Evolutionary conservation across 2,113 vertebrate species (phyloP).

Genomic region (Coregonus clupeaformis): DNA sequence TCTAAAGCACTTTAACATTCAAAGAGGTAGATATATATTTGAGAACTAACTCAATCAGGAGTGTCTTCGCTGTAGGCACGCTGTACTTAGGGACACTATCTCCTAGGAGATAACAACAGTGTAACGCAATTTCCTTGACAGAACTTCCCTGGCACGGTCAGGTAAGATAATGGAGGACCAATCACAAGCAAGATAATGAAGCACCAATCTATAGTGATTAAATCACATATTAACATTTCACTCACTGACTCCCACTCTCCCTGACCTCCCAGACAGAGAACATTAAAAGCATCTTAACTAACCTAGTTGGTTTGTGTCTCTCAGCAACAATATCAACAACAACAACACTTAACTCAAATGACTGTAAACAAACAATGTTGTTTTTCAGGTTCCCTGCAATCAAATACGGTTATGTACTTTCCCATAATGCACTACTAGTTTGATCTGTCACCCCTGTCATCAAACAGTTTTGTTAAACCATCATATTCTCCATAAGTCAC

Average conservation of each 20-base stretch:
- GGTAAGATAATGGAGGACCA: too few species aligned
- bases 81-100: constrained; percentile 42
- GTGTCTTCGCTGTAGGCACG: constrained; percentile 10
- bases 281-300: not conserved
- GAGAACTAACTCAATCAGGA: not conserved
- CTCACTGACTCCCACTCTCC: constrained; percentile 16
- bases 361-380: not conserved
- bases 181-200: constrained; percentile 31
- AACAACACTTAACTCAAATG: not conserved
- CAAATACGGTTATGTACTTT: not conserved
- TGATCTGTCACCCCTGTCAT: not conserved
- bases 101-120: not conserved
- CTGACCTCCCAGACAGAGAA: too few species aligned
- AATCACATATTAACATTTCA: constrained; percentile 43
- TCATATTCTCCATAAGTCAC: not conserved
- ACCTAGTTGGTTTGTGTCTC: not conserved
- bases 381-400: not conserved
- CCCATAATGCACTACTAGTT: not conserved
- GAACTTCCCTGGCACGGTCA: constrained; percentile 16
- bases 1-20: not conserved
- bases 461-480: not conserved
- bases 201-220: constrained; percentile 52
- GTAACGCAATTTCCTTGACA: constrained; percentile 22
- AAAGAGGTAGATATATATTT: not conserved
- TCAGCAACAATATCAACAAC: constrained; percentile 26